Percentiles rank a stretch among this genome's conserved stretches.
Evolutionary conservation across 2,888 invertebrate genomes (phyloP).

Genomic region (Athalia cordata): DNA sequence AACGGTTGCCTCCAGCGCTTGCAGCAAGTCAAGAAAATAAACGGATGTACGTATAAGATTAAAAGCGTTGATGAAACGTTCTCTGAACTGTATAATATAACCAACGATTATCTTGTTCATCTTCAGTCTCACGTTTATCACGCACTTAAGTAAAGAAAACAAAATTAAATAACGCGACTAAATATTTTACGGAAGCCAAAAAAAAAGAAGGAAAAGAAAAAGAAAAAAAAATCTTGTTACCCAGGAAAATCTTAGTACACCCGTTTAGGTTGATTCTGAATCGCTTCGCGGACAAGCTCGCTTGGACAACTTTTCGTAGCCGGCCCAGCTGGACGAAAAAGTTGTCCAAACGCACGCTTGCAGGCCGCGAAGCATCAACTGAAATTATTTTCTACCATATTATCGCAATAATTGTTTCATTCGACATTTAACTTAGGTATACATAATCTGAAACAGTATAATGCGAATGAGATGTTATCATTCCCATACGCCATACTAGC

Average conservation of each 20-base stretch:
- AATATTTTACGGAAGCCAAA: not conserved
- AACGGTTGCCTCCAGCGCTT: not conserved
- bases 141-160: not conserved
- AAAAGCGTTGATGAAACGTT: conserved; percentile 24
- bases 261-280: too few relatives aligned
- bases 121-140: conserved; percentile 5
- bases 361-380: too few relatives aligned
- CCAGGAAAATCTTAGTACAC: too few relatives aligned
- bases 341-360: too few relatives aligned
- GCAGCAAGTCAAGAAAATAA: not conserved
- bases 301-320: too few relatives aligned
- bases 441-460: not conserved
- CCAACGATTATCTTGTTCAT: conserved; percentile 22
- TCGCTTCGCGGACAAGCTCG: too few relatives aligned
- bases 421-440: too few relatives aligned
- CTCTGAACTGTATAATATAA: conserved; percentile 2
- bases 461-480: conserved; percentile 62
- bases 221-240: too few relatives aligned
- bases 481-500: conserved; percentile 50
- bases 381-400: too few relatives aligned
- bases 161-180: not conserved
- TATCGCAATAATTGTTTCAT: too few relatives aligned
- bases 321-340: too few relatives aligned
- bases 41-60: not conserved
- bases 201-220: not conserved